A percentile compares a stretch with the other conserved stretches of the same genome.
phyloP scores from a whole-genome alignment of 2,113 vertebrate genomes.

The Capreolus pygargus region DNA sequence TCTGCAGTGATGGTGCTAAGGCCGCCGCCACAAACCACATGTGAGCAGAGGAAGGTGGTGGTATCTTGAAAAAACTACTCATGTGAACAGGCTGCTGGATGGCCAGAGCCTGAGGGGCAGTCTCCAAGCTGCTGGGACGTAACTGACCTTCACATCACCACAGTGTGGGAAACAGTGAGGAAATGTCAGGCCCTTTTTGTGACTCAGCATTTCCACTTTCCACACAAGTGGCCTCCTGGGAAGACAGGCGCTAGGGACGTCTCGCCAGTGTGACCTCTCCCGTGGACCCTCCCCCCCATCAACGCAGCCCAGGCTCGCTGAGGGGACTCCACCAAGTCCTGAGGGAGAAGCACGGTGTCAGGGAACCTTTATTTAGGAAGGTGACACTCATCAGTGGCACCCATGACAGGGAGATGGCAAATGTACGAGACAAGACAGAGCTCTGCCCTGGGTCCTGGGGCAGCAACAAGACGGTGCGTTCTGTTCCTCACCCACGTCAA shows the following conservation, averaged over 20 bases:
- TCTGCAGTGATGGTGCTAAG: background rate
- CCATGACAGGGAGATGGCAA: fast-evolving
- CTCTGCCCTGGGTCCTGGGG: background rate
- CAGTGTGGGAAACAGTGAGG: background rate
- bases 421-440: background rate
- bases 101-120: background rate
- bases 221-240: background rate
- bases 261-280: fast-evolving
- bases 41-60: background rate
- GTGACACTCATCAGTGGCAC: background rate
- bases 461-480: fast-evolving
- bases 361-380: background rate
- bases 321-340: background rate
- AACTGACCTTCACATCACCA: background rate
- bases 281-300: fast-evolving
- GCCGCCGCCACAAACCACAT: background rate
- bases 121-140: background rate
- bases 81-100: background rate
- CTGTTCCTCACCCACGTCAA: background rate
- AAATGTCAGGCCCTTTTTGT: background rate
- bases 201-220: background rate
- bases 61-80: background rate
- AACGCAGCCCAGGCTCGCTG: fast-evolving
- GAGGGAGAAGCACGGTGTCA: background rate
- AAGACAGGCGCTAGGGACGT: background rate